These are phyloP conservation scores for Plectropomus leopardus DNA, from an alignment of 2,113 vertebrate genomes.

Conservation along the genomic window DNA sequence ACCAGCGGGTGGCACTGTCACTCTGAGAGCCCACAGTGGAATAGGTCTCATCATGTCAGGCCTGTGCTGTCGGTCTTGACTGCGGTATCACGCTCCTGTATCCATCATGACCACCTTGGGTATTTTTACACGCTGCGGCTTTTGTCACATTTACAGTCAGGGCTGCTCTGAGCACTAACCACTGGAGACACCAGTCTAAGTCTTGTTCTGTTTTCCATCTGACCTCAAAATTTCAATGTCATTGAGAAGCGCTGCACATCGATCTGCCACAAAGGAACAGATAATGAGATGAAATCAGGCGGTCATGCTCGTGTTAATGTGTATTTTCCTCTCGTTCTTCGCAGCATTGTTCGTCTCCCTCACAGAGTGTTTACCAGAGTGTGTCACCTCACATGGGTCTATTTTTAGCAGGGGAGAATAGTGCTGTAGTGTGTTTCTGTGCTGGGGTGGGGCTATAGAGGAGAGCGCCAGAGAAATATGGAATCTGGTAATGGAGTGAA, in stretches of 20 bases:
- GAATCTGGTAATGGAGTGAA: constrained; percentile 36
- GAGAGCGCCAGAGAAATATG: constrained; percentile 56
- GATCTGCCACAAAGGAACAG: constrained; percentile 28
- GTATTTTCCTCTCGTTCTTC: constrained; percentile 44
- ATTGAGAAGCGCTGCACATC: constrained; percentile 20
- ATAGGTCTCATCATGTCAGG: neutral
- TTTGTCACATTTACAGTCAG: constrained; percentile 61
- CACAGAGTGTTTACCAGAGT: constrained; percentile 69
- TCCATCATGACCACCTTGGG: constrained; percentile 49
- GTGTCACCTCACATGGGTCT: constrained; percentile 80
- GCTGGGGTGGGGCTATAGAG: constrained; percentile 43
- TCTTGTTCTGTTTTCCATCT: constrained; percentile 25
- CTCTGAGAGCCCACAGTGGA: constrained; percentile 39
- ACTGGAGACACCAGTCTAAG: constrained; percentile 20
- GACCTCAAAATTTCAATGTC: constrained; percentile 58
- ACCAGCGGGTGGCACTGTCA: constrained; percentile 71
- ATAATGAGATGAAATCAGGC: constrained; percentile 55
- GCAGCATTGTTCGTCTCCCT: constrained; percentile 50
- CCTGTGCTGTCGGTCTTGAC: constrained; percentile 46
- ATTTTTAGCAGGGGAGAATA: constrained; percentile 77
- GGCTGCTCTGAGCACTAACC: constrained; percentile 31
- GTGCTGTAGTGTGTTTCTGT: constrained; percentile 55
- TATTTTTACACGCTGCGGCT: constrained; percentile 71
- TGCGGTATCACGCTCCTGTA: constrained; percentile 36
- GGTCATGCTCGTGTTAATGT: constrained; percentile 22